Conservation (phyloP, 2,888 invertebrate species). For the Pachydiplax longipennis region DNA sequence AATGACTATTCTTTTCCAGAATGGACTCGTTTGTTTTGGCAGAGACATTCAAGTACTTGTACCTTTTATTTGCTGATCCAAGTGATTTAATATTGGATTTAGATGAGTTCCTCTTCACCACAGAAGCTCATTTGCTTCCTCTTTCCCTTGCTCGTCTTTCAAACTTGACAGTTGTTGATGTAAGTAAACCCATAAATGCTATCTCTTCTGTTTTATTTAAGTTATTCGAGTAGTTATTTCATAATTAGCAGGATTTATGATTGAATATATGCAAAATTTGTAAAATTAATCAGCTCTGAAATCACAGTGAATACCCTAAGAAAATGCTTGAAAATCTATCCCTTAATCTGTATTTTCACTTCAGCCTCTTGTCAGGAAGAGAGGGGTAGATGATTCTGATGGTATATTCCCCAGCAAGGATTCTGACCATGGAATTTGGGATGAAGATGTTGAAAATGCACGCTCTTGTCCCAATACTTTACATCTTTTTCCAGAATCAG, state of each 20-base stretch:
- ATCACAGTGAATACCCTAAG: too few species aligned
- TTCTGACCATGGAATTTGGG: neutral
- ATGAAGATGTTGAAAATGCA: slow-evolving; percentile 50
- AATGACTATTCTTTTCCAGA: slow-evolving; percentile 59
- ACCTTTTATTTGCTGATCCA: slow-evolving; percentile 89
- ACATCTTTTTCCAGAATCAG: slow-evolving; percentile 82
- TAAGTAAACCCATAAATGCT: slow-evolving; percentile 48
- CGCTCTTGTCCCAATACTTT: slow-evolving; percentile 87
- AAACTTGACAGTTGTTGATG: slow-evolving; percentile 57
- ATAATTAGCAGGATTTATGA: too few species aligned
- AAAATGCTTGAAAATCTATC: neutral
- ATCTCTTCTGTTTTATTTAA: too few species aligned
- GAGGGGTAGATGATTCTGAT: neutral
- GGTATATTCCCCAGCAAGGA: neutral
- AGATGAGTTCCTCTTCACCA: slow-evolving; percentile 88
- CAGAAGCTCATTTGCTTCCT: slow-evolving; percentile 95
- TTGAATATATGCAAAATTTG: neutral
- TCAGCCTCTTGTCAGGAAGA: neutral
- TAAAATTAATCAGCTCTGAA: neutral
- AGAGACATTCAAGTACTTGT: slow-evolving; percentile 97
- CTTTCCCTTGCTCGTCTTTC: slow-evolving; percentile 75
- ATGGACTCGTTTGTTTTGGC: slow-evolving; percentile 99
- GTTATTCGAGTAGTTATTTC: too few species aligned
- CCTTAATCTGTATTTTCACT: neutral
- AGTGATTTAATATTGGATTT: slow-evolving; percentile 82